Percentiles rank a stretch among this genome's conserved stretches.
Conservation (phyloP, 2,797 vertebrate genomes). For the Chromobotia macracanthus region DNA sequence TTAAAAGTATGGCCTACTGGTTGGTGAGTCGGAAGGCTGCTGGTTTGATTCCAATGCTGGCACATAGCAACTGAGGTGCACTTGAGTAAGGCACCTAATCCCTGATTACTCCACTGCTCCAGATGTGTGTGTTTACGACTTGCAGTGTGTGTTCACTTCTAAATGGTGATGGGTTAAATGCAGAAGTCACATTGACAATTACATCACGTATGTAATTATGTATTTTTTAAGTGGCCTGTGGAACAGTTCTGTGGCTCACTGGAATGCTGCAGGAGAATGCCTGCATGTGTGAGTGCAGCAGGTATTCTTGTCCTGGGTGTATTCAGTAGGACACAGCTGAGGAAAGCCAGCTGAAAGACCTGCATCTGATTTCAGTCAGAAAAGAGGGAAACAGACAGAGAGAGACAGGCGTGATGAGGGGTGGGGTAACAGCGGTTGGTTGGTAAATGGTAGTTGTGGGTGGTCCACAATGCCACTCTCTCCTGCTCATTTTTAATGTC, state of each 20-base stretch:
- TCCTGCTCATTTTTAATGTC: conserved; percentile 63
- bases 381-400: conserved; percentile 6
- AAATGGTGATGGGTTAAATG: no score
- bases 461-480: conserved; percentile 63
- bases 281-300: conserved; percentile 1
- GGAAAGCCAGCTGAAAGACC: conserved; percentile 4
- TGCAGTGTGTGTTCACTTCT: no score
- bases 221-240: conserved; percentile 33
- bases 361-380: conserved; percentile 1
- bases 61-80: no score
- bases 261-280: neutral
- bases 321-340: neutral
- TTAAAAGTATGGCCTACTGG: neutral
- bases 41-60: no score
- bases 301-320: neutral
- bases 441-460: conserved; percentile 54
- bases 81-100: no score
- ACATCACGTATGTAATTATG: conserved; percentile 6
- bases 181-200: no score
- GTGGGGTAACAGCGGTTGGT: conserved; percentile 42
- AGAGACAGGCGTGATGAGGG: conserved; percentile 48
- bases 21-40: no score
- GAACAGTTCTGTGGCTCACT: conserved; percentile 37
- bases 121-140: no score
- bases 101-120: no score